These are phyloP conservation scores for Hydrozoanthus tunicans DNA, from an alignment of 64 coral and sea anemone species.

Conservation along the genomic window DNA sequence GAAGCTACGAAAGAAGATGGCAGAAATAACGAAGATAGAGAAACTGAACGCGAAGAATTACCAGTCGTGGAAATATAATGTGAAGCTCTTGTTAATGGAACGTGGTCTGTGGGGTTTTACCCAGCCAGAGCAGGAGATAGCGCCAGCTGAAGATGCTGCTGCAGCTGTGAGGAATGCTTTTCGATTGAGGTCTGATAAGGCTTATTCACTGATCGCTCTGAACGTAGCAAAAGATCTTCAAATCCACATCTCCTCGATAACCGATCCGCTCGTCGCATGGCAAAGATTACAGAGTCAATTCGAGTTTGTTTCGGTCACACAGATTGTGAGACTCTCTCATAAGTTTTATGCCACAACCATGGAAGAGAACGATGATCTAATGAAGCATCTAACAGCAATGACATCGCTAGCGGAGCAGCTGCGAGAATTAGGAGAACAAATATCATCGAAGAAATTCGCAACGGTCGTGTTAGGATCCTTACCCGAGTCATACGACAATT, in stretches of 20 bases:
- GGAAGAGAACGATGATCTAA: conserved; percentile 29
- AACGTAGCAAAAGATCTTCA: conserved; percentile 35
- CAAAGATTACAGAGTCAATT: conserved; percentile 40
- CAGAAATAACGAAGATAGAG: conserved; percentile 52
- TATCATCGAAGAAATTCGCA: conserved; percentile 42
- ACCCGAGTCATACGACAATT: conserved; percentile 41
- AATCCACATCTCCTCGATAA: conserved; percentile 11
- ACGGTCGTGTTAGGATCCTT: conserved; percentile 41
- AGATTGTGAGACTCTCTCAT: conserved; percentile 15
- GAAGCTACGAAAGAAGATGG: conserved; percentile 7
- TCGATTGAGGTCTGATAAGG: conserved; percentile 22
- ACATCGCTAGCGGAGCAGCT: conserved; percentile 52
- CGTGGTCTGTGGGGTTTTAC: conserved; percentile 46
- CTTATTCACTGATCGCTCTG: conserved; percentile 28
- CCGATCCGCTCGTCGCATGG: conserved; percentile 21
- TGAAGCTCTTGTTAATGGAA: neutral
- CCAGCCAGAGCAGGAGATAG: conserved; percentile 20
- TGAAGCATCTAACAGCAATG: conserved; percentile 51
- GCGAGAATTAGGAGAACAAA: conserved; percentile 28
- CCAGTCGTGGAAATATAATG: no score
- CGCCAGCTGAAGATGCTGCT: neutral
- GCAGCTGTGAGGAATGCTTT: conserved; percentile 17
- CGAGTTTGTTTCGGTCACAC: conserved; percentile 42
- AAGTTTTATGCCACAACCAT: conserved; percentile 56
- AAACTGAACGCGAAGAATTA: conserved; percentile 41